These are phyloP conservation scores for Trimorus sp. DNA, from an alignment of 2,888 invertebrate species.

Conservation along the genomic window DNA sequence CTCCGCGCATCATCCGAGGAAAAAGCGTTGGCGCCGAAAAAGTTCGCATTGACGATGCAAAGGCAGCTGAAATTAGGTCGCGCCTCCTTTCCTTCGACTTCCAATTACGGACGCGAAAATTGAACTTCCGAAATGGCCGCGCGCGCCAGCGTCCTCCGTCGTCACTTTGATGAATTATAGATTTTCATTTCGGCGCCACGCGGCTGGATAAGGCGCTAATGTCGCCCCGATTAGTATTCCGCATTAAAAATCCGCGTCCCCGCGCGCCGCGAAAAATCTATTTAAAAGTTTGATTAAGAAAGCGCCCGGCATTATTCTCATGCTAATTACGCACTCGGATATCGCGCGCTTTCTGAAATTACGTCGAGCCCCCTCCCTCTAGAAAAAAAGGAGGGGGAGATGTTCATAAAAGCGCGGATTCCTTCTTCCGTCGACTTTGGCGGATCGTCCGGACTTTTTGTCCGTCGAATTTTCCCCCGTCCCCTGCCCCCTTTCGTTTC, in stretches of 20 bases:
- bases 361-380: conserved; percentile 67
- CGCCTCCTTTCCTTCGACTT: conserved; percentile 45
- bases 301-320: conserved; percentile 79
- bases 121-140: conserved; percentile 54
- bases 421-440: conserved; percentile 44
- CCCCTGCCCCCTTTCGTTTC: too few relatives aligned
- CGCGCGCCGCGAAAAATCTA: conserved; percentile 74
- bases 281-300: conserved; percentile 82
- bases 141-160: conserved; percentile 15
- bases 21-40: conserved; percentile 5
- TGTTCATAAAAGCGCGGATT: conserved; percentile 63
- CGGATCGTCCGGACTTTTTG: conserved; percentile 7
- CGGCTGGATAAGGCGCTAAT: conserved; percentile 76
- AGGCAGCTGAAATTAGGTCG: conserved; percentile 48
- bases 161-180: conserved; percentile 62
- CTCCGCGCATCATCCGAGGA: not conserved
- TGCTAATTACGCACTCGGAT: conserved; percentile 79
- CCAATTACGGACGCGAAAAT: conserved; percentile 58
- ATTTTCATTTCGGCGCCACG: conserved; percentile 56
- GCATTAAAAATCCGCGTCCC: conserved; percentile 72
- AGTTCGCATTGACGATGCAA: conserved; percentile 5
- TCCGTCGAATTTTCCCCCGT: not conserved
- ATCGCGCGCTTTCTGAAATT: conserved; percentile 72
- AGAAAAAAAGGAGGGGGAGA: conserved; percentile 54
- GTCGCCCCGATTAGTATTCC: conserved; percentile 77